Base-by-base conservation (phyloP, 2,797 vertebrate species). In the Esox masquinongy region DNA sequence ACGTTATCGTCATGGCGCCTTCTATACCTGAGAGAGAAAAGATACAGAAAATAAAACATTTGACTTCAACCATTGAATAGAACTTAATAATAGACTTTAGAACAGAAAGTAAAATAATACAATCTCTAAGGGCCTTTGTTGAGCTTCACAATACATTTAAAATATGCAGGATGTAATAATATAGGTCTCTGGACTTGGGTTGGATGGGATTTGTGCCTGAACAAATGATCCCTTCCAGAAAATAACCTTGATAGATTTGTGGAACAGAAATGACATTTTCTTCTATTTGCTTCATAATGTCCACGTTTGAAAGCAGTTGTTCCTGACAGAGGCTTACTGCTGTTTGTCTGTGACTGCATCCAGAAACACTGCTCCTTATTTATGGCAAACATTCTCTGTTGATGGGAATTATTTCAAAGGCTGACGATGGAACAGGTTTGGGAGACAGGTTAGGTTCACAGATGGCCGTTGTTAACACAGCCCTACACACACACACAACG, bases 1-100 rank as follows among this genome's bases (percentile, higher is more conserved):
- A 91, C 86, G 86, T 91, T 89, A 85, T 82, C 78, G 79, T 82
- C 94, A 94, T 95, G 88, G 85, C 84, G 75, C 87, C 88, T 89
- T 88, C 89, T 92, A 94, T 82, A 89, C 94, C 94, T 95, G 84
- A 12, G 49, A 79, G 22, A 68, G 67, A 73, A 22, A 80, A 26
- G 53, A 29, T 22, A 49, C 7, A 66, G 50, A 51, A 16, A 47
- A 47, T 47, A 47, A 47, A 47, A 47, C 3, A 16, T 14, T 1
- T 6, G 26, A 16, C 15, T 6, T 16, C 5, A 26, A 51, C 50
- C 2, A 22, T 22, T 39, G 67, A 39, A 9, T 8, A 43, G 4
- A 43, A 24, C 36, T 3, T 47, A 1, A 68, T 12, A 19, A 68
- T n/a, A 53, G 1, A 53, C 17, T 2, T 53, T 3, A 53, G 17